phyloP scores from a whole-genome alignment of 35 echinoderm and acorn worm genomes.

The Lytechinus variegatus region DNA sequence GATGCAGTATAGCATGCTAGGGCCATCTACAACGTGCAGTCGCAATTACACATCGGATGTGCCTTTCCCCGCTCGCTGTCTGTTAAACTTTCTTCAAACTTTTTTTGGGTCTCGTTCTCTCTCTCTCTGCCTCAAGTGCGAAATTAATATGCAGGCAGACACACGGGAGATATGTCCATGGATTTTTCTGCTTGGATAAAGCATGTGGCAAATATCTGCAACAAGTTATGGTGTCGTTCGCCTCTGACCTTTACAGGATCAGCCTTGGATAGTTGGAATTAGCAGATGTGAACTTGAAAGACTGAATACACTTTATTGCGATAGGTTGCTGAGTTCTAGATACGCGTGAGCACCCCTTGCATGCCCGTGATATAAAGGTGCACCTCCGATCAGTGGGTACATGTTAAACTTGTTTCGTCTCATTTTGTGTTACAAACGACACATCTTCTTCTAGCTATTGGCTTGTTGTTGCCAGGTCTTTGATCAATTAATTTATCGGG shows the following conservation, averaged over 20 bases:
- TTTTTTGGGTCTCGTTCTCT: not conserved
- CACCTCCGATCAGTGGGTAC: not conserved
- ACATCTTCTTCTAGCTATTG: not conserved
- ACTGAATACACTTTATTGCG: not conserved
- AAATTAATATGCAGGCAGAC: slow-evolving; percentile 1
- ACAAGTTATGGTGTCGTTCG: not conserved
- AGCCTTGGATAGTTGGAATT: slow-evolving; percentile 26
- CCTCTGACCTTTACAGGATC: slow-evolving; percentile 25
- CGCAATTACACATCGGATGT: slow-evolving; percentile 9
- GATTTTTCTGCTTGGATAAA: not conserved
- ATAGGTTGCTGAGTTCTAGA: not conserved
- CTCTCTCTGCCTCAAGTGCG: not conserved
- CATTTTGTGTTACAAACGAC: not conserved
- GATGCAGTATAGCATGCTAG: not conserved
- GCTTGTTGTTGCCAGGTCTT: not conserved
- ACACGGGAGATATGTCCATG: not conserved
- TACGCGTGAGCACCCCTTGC: not conserved
- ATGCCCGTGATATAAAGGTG: not conserved
- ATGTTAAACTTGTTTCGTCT: not conserved
- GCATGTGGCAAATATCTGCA: not conserved
- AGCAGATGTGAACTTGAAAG: slow-evolving; percentile 26
- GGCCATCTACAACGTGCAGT: not conserved
- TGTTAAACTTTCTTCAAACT: not conserved
- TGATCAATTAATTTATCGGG: not conserved
- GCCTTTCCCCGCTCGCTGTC: not conserved